These are phyloP conservation scores for Pseudocheirus occidentalis DNA, from an alignment of 2,797 vertebrate genomes.

Conservation along the genomic window DNA sequence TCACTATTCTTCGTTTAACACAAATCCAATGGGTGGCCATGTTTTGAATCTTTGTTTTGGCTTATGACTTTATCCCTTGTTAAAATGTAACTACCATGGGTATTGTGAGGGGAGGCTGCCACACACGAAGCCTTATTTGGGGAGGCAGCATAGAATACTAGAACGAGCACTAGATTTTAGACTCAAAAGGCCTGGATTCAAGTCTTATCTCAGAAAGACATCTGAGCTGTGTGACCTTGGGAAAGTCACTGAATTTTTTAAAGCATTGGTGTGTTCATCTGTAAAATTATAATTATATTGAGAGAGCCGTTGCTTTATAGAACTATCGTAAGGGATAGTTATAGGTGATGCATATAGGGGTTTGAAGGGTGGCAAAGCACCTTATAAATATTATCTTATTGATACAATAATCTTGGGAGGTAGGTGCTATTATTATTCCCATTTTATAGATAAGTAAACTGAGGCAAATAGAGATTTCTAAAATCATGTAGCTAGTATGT, in stretches of 20 bases:
- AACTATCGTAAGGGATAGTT: neutral
- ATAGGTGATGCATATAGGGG: rapidly evolving
- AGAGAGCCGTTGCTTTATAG: neutral
- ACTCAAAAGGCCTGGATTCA: neutral
- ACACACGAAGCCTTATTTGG: neutral
- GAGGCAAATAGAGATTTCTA: neutral
- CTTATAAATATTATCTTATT: neutral
- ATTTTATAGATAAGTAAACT: neutral
- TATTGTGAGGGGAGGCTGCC: too few relatives aligned
- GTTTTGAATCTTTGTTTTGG: neutral
- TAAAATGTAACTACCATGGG: neutral
- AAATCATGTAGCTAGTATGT: neutral
- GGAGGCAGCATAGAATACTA: neutral
- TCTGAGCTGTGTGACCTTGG: neutral
- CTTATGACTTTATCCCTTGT: neutral
- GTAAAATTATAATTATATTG: neutral
- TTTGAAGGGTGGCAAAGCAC: neutral
- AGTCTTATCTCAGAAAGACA: neutral
- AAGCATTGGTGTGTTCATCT: neutral
- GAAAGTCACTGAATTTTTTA: neutral
- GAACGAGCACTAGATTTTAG: neutral
- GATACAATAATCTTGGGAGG: neutral
- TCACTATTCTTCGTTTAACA: neutral
- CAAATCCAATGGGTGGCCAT: neutral
- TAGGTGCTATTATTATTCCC: neutral